Conservation (phyloP, 2,888 invertebrate genomes). For the Trichopoda pennipes region DNA sequence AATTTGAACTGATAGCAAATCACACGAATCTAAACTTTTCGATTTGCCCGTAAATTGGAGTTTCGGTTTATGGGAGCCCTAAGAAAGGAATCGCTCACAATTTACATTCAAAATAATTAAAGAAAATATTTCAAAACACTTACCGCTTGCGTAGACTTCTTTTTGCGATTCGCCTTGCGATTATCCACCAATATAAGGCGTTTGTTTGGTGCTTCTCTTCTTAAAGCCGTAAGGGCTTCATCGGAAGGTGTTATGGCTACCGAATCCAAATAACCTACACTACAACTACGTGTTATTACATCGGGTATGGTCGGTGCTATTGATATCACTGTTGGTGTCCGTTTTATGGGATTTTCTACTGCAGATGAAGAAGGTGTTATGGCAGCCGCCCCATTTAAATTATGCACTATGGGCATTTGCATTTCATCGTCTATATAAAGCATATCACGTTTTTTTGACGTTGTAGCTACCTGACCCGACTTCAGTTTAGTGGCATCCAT, state of each 20-base stretch:
- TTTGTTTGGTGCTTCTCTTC: slow-evolving; percentile 88
- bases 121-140: slow-evolving; percentile 49
- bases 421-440: slow-evolving; percentile 88
- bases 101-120: neutral
- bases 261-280: slow-evolving; percentile 92
- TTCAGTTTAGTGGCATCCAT: slow-evolving; percentile 74
- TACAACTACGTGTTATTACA: slow-evolving; percentile 91
- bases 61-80: slow-evolving; percentile 78
- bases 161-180: slow-evolving; percentile 82
- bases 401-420: slow-evolving; percentile 75
- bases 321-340: slow-evolving; percentile 85
- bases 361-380: slow-evolving; percentile 58
- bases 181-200: slow-evolving; percentile 88
- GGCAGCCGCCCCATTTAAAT: slow-evolving; percentile 12
- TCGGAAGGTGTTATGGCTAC: slow-evolving; percentile 90
- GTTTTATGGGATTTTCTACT: slow-evolving; percentile 75
- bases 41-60: slow-evolving; percentile 82
- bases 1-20: slow-evolving; percentile 83
- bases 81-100: neutral
- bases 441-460: slow-evolving; percentile 81
- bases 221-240: slow-evolving; percentile 86
- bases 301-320: slow-evolving; percentile 85
- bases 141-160: slow-evolving; percentile 76
- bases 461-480: slow-evolving; percentile 33
- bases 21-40: slow-evolving; percentile 92